Evolutionary conservation across 1,140 invertebrate species (phyloP).

Genomic region (Eufriesea mexicana): DNA sequence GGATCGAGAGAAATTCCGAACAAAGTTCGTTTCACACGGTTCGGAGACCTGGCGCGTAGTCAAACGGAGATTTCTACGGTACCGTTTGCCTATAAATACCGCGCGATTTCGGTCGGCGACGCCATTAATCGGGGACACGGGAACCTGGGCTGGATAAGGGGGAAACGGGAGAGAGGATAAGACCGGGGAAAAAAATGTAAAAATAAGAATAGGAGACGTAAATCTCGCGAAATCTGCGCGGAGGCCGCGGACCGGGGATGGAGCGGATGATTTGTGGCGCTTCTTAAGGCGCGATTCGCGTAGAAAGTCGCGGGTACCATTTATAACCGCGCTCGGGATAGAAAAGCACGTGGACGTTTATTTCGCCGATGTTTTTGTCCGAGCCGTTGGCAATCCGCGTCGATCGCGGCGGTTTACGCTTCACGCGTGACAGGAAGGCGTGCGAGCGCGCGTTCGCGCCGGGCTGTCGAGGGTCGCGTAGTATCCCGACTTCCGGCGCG

Average conservation of each 20-base stretch:
- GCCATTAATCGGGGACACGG: background rate
- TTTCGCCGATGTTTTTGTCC: background rate
- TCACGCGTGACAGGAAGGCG: conserved; percentile 4
- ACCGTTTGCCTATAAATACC: background rate
- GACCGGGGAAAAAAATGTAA: background rate
- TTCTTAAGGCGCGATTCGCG: conserved; percentile 1
- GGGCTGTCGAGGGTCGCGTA: conserved; percentile 24
- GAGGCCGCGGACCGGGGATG: background rate
- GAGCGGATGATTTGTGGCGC: conserved; percentile 11
- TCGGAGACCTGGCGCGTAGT: background rate
- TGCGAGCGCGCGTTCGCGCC: background rate
- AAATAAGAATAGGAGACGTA: conserved; percentile 16
- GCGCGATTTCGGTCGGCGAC: background rate
- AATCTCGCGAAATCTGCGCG: conserved; percentile 29
- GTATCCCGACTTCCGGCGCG: conserved; percentile 27
- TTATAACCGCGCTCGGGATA: conserved; percentile 9
- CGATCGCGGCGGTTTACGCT: background rate
- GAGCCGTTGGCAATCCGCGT: background rate
- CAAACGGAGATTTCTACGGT: background rate
- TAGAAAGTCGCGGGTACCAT: conserved; percentile 34
- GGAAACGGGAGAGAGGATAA: too few relatives aligned
- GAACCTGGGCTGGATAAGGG: background rate
- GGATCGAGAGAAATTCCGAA: background rate
- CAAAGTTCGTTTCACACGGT: background rate
- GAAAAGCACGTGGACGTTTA: background rate